These are phyloP conservation scores for Rhodinocichla rosea DNA, from an alignment of 2,113 vertebrate genomes.

Conservation along the genomic window DNA sequence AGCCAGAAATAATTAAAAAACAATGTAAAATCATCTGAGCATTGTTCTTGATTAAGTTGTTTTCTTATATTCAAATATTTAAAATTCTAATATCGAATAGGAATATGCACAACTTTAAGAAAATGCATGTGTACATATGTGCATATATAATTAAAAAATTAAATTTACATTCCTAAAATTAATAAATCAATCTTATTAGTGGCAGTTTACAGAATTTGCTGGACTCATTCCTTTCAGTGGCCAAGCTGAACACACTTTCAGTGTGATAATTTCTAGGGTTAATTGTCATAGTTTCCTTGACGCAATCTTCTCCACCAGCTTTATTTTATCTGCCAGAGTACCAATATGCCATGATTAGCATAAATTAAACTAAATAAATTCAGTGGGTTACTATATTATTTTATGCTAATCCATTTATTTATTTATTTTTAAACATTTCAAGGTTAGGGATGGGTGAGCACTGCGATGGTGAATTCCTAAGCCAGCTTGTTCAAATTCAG, in stretches of 20 bases:
- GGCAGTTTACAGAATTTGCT: constrained; percentile 62
- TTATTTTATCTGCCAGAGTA: constrained; percentile 76
- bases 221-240: constrained; percentile 50
- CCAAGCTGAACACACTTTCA: constrained; percentile 55
- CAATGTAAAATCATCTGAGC: not conserved
- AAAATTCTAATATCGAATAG: not conserved
- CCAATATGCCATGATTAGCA: constrained; percentile 74
- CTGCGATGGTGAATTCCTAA: constrained; percentile 21
- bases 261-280: constrained; percentile 71
- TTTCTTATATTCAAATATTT: not conserved
- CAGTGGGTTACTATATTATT: constrained; percentile 74
- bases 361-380: constrained; percentile 78
- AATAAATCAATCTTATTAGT: constrained; percentile 56
- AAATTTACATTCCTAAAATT: not conserved
- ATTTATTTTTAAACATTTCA: constrained; percentile 63
- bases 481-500: constrained; percentile 27
- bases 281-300: constrained; percentile 71
- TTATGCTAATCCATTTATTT: constrained; percentile 66
- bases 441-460: constrained; percentile 64
- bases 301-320: constrained; percentile 68
- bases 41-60: not conserved
- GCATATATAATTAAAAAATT: not conserved
- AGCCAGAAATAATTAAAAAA: not conserved
- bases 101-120: not conserved
- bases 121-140: not conserved